These are phyloP conservation scores for Poecilus cupreus DNA, from an alignment of 2,888 invertebrate species.

Conservation along the genomic window DNA sequence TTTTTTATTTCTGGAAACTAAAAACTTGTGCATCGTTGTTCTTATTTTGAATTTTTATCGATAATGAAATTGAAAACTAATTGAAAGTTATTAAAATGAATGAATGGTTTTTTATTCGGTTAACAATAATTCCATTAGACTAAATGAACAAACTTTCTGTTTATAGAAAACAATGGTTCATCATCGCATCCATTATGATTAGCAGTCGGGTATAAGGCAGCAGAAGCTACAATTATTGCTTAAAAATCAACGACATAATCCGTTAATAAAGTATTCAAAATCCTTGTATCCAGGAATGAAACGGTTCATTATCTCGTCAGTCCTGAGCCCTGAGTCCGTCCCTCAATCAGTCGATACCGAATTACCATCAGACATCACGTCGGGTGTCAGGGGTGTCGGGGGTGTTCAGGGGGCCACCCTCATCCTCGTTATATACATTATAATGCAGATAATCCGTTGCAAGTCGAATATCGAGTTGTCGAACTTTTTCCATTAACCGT, in stretches of 20 bases:
- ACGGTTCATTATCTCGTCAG: conserved; percentile 14
- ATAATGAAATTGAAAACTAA: no score
- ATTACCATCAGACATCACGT: conserved; percentile 28
- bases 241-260: conserved; percentile 14
- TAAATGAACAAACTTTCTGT: no score
- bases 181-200: no score
- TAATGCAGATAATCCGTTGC: conserved; percentile 47
- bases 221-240: not conserved
- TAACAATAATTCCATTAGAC: no score
- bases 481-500: conserved; percentile 56
- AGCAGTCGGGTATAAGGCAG: no score
- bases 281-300: conserved; percentile 1
- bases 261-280: not conserved
- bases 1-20: no score
- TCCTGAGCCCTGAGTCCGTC: not conserved
- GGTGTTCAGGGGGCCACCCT: not conserved
- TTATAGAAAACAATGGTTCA: no score
- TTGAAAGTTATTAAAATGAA: no score
- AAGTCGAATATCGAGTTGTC: conserved; percentile 47
- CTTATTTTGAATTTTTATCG: no score
- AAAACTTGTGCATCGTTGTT: no score
- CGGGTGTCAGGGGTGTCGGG: not conserved
- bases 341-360: conserved; percentile 38
- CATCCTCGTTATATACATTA: conserved; percentile 48
- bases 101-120: no score